Evolutionary conservation across 2,113 vertebrate genomes (phyloP).

Genomic region (Tachuris rubrigastra): DNA sequence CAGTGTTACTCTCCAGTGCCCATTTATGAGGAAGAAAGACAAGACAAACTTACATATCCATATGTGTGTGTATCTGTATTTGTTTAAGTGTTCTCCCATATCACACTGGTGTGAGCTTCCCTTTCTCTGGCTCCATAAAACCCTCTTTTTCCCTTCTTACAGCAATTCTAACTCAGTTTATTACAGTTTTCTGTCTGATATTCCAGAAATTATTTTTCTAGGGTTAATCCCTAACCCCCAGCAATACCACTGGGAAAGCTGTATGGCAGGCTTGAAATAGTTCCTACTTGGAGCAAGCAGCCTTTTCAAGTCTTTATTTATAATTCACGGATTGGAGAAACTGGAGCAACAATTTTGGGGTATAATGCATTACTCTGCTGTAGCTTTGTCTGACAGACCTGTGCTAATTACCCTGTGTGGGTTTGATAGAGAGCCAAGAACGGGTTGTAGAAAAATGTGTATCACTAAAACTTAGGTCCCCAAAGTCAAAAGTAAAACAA

Average conservation of each 20-base stretch:
- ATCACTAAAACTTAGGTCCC: constrained; percentile 47
- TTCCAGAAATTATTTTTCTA: constrained; percentile 62
- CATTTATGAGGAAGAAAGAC: not conserved
- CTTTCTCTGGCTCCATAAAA: not conserved
- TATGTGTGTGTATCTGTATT: not conserved
- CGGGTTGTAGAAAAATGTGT: constrained; percentile 41
- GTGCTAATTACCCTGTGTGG: constrained; percentile 8
- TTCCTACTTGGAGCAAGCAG: constrained; percentile 5
- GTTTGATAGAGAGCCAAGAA: constrained; percentile 34
- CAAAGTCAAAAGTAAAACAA: constrained; percentile 57
- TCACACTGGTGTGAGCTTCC: not conserved
- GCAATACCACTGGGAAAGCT: constrained; percentile 2
- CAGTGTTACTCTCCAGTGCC: not conserved
- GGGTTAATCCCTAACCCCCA: constrained; percentile 50
- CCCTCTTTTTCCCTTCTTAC: not conserved
- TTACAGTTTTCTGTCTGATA: constrained; percentile 38
- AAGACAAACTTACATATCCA: not conserved
- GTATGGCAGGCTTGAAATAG: constrained; percentile 21
- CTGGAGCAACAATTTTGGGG: not conserved
- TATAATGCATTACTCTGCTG: not conserved
- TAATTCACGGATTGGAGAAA: not conserved
- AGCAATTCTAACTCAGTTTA: constrained; percentile 29
- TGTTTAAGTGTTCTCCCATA: not conserved
- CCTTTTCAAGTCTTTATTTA: not conserved
- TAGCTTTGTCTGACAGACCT: not conserved